Conservation (phyloP, 2,888 invertebrate species). For the Mesorhabditis sp. region DNA sequence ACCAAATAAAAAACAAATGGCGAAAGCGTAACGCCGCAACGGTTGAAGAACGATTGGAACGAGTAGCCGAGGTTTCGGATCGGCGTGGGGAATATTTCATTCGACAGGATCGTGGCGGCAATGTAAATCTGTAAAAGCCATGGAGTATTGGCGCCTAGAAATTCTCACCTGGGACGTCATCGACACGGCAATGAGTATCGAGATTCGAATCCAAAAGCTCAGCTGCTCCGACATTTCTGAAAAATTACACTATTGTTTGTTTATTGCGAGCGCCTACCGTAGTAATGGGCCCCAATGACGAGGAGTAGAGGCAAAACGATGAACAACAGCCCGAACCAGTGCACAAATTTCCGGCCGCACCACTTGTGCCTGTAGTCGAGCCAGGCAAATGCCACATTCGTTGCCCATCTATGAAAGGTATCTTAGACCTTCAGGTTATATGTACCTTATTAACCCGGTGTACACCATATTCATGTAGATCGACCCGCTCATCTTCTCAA, state of each 20-base stretch:
- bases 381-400: constrained; percentile 27
- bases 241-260: background rate
- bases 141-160: background rate
- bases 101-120: constrained; percentile 36
- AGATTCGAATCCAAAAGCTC: constrained; percentile 29
- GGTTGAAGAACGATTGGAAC: constrained; percentile 41
- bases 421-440: background rate
- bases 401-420: constrained; percentile 19
- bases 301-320: constrained; percentile 30
- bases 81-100: constrained; percentile 51
- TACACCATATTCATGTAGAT: constrained; percentile 43
- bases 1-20: constrained; percentile 46
- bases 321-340: constrained; percentile 28
- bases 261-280: constrained; percentile 18
- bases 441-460: constrained; percentile 26
- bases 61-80: constrained; percentile 47
- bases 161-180: constrained; percentile 31
- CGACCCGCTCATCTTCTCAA: constrained; percentile 49
- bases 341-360: constrained; percentile 36
- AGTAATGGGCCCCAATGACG: constrained; percentile 24
- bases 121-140: constrained; percentile 25
- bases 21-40: constrained; percentile 46
- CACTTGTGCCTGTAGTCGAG: constrained; percentile 26
- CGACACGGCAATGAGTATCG: constrained; percentile 30
- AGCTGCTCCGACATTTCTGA: constrained; percentile 32